Percentiles rank a stretch among this genome's conserved stretches.
Conservation (phyloP, 2,888 invertebrate species). For the Tridacna gigas region DNA sequence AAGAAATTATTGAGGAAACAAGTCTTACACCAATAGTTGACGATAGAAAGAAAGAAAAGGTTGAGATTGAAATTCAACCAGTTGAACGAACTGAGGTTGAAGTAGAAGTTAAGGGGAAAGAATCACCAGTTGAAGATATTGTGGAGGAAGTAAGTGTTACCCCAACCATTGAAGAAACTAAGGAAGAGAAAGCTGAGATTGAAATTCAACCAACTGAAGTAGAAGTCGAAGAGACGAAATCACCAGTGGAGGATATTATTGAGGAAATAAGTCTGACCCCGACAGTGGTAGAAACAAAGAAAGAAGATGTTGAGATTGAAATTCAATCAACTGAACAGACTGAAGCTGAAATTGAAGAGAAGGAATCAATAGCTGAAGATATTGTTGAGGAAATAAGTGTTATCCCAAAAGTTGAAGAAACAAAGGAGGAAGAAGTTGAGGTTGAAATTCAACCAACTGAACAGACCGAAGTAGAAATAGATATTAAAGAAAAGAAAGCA, state of each 20-base stretch:
- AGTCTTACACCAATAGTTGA: constrained; percentile 10
- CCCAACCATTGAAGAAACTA: background rate
- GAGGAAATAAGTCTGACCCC: background rate
- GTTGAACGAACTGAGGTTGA: background rate
- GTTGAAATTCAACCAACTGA: constrained; percentile 35
- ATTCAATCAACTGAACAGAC: constrained; percentile 21
- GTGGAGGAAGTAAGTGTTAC: background rate
- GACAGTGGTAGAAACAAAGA: background rate
- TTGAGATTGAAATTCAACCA: background rate
- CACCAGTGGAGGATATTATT: constrained; percentile 6
- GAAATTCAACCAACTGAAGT: constrained; percentile 32
- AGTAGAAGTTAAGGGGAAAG: background rate
- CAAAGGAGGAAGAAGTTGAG: constrained; percentile 24
- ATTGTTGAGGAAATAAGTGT: constrained; percentile 14
- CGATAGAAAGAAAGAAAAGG: constrained; percentile 35
- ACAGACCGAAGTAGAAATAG: constrained; percentile 18
- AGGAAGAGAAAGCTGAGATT: constrained; percentile 27
- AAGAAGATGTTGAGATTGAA: constrained; percentile 38
- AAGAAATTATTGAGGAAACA: constrained; percentile 19
- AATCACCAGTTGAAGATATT: background rate
- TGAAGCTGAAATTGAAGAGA: constrained; percentile 11
- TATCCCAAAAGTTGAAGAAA: constrained; percentile 22
- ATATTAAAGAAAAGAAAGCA: constrained; percentile 25
- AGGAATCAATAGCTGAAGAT: background rate
- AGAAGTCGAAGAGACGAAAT: constrained; percentile 20